A percentile compares a stretch with the other conserved stretches of the same genome.
Evolutionary conservation across 2,888 invertebrate genomes (phyloP).

Genomic region (Leptinotarsa tumamoca): DNA sequence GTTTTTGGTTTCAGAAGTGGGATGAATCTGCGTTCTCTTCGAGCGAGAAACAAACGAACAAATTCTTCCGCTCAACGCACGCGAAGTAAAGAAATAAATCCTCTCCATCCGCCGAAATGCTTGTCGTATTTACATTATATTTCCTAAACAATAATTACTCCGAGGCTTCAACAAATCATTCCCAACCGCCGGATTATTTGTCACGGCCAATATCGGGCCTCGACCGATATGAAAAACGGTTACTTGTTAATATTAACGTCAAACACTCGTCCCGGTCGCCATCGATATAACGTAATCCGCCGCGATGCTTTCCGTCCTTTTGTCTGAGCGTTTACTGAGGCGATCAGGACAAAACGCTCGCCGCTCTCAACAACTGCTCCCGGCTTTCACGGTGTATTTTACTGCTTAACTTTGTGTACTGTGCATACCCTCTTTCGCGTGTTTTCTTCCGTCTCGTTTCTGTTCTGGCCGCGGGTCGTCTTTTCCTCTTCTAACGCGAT

Average conservation of each 20-base stretch:
- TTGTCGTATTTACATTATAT: constrained; percentile 22
- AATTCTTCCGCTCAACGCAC: neutral
- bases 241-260: constrained; percentile 61
- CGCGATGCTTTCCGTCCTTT: constrained; percentile 59
- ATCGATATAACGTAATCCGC: constrained; percentile 61
- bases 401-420: constrained; percentile 57
- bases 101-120: neutral
- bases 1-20: neutral
- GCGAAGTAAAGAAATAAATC: neutral
- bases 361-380: constrained; percentile 60
- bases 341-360: constrained; percentile 62
- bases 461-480: neutral
- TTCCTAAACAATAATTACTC: constrained; percentile 38
- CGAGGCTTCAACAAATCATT: constrained; percentile 42
- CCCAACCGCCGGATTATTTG: constrained; percentile 50
- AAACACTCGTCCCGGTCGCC: constrained; percentile 59
- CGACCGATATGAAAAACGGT: constrained; percentile 58
- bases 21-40: neutral
- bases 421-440: constrained; percentile 36
- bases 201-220: constrained; percentile 52
- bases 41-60: neutral
- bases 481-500: too few relatives aligned
- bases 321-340: constrained; percentile 60
- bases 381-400: constrained; percentile 61
- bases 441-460: neutral